A percentile compares a stretch with the other conserved stretches of the same genome.
These are phyloP conservation scores for Polyommatus iphigenia DNA, from an alignment of 2,888 invertebrate genomes.

Conservation along the genomic window DNA sequence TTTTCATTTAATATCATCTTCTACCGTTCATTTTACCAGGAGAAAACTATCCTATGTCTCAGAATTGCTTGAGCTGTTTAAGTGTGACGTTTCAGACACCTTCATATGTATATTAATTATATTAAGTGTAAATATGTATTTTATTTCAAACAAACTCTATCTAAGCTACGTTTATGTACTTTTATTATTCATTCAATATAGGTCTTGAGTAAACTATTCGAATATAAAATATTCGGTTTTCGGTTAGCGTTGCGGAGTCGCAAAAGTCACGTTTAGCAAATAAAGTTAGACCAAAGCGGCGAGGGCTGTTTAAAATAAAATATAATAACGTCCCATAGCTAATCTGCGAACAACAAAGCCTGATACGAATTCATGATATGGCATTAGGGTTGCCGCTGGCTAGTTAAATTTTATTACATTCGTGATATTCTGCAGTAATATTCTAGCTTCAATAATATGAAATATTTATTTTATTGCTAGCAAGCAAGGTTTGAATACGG, in stretches of 20 bases:
- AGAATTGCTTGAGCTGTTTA: too few species aligned
- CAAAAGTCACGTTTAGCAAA: slow-evolving; percentile 13
- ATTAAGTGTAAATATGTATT: too few species aligned
- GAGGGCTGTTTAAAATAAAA: slow-evolving; percentile 25
- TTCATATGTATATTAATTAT: too few species aligned
- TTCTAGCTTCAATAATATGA: background rate
- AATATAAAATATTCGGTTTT: slow-evolving; percentile 21
- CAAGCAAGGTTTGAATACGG: too few species aligned
- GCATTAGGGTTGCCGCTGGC: slow-evolving; percentile 31
- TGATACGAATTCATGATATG: slow-evolving; percentile 35
- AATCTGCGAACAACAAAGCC: slow-evolving; percentile 35
- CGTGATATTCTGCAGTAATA: background rate
- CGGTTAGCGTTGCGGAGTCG: background rate
- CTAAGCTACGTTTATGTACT: background rate
- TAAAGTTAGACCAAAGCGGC: slow-evolving; percentile 9
- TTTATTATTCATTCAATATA: slow-evolving; percentile 4
- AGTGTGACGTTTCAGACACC: too few species aligned
- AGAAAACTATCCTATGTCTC: too few species aligned
- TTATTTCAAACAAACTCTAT: background rate
- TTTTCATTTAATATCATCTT: too few species aligned
- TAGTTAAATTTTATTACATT: slow-evolving; percentile 21
- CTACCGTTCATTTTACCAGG: too few species aligned
- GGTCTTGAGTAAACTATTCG: slow-evolving; percentile 21
- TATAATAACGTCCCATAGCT: slow-evolving; percentile 23
- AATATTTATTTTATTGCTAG: too few species aligned